Percentiles rank a stretch among this genome's conserved stretches.
phyloP scores from a whole-genome alignment of 2,888 invertebrate genomes.

The Nymphalis polychloros region DNA sequence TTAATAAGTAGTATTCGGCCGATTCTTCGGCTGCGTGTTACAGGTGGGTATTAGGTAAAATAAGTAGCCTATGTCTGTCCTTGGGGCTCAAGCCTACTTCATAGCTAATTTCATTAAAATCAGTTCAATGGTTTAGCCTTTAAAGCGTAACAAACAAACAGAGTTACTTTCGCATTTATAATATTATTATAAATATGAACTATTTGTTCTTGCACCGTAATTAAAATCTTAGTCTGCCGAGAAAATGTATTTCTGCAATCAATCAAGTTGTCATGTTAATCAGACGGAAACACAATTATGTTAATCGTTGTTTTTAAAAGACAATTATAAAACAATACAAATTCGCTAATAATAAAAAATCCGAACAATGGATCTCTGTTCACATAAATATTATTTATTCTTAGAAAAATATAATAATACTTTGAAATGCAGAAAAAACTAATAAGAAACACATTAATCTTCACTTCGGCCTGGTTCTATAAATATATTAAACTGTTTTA shows the following conservation, averaged over 20 bases:
- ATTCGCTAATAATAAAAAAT: constrained; percentile 14
- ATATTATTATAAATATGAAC: too few relatives aligned
- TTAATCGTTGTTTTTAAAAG: constrained; percentile 7
- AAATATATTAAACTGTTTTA: too few relatives aligned
- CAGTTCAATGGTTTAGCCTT: too few relatives aligned
- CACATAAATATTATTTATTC: constrained; percentile 17
- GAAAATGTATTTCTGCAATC: constrained; percentile 7
- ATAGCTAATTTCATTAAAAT: too few relatives aligned
- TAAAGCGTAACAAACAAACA: too few relatives aligned
- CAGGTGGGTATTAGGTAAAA: too few relatives aligned
- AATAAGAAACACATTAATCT: background rate
- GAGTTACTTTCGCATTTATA: too few relatives aligned
- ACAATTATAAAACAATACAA: constrained; percentile 23
- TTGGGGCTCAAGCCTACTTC: too few relatives aligned
- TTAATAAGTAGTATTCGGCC: background rate
- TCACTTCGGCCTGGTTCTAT: background rate
- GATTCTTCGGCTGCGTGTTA: too few relatives aligned
- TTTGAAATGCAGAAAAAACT: background rate
- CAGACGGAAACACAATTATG: constrained; percentile 12
- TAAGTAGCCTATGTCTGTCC: too few relatives aligned
- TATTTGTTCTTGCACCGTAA: background rate
- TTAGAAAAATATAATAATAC: background rate
- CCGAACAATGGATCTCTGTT: constrained; percentile 19
- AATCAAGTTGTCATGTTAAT: constrained; percentile 18
- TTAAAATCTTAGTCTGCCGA: background rate